These are phyloP conservation scores for Castor canadensis DNA, from an alignment of 2,113 vertebrate species.

Conservation along the genomic window DNA sequence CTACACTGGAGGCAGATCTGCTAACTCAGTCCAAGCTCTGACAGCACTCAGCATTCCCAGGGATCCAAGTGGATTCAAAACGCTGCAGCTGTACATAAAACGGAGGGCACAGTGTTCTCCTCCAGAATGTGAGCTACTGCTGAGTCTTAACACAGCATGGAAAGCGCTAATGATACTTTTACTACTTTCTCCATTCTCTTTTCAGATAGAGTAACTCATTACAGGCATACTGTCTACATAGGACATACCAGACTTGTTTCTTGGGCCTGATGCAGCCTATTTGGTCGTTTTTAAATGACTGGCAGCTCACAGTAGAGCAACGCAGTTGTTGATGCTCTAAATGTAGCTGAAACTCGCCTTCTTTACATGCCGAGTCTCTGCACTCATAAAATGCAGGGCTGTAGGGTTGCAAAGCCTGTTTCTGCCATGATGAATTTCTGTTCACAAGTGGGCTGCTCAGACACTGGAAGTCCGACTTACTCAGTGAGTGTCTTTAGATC, in stretches of 20 bases:
- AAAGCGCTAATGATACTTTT: not conserved
- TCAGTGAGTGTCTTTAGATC: not conserved
- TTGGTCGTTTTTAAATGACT: slow-evolving; percentile 22
- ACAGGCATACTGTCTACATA: not conserved
- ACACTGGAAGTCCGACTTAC: too few relatives aligned
- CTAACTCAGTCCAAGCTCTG: not conserved
- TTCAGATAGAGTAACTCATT: slow-evolving; percentile 4
- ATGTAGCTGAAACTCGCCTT: not conserved
- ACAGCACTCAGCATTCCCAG: not conserved
- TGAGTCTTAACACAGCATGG: not conserved
- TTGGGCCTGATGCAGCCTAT: not conserved
- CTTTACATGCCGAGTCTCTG: not conserved
- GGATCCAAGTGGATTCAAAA: not conserved
- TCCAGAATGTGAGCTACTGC: not conserved
- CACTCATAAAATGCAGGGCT: not conserved
- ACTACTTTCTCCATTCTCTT: not conserved
- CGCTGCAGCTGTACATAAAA: not conserved
- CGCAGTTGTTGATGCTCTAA: not conserved
- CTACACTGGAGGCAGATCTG: not conserved
- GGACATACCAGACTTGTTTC: not conserved
- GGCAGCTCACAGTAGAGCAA: not conserved
- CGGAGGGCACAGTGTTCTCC: not conserved
- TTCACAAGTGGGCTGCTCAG: fast-evolving
- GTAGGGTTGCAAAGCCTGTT: too few relatives aligned
- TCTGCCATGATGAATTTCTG: not conserved